Evolutionary conservation across 2,113 vertebrate species (phyloP).

Genomic region (Shinisaurus crocodilurus): DNA sequence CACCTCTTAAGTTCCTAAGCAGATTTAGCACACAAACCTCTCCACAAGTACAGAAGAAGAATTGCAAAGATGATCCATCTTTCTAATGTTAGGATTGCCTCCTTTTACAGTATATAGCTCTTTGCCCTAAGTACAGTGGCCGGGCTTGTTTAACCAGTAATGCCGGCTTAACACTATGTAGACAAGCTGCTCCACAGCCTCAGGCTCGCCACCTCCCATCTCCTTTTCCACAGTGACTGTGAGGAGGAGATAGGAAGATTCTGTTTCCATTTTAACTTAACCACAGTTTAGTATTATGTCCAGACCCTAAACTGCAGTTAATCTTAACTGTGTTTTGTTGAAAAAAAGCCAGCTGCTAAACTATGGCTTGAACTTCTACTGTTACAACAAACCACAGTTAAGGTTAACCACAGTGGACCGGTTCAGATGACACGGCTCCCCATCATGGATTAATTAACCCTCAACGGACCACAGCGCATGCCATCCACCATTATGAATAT

Average conservation of each 20-base stretch:
- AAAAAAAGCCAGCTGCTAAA: not conserved
- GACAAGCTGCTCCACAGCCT: not conserved
- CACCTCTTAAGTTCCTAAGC: slow-evolving; percentile 21
- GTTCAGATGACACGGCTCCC: not conserved
- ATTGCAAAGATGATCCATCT: slow-evolving; percentile 17
- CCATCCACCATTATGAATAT: too few species aligned
- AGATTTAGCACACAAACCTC: slow-evolving; percentile 18
- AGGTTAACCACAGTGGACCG: not conserved
- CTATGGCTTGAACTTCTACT: not conserved
- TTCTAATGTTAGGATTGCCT: not conserved
- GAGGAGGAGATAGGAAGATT: not conserved
- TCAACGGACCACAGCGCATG: too few species aligned
- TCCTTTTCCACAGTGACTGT: not conserved
- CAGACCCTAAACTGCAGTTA: not conserved
- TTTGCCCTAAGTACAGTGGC: slow-evolving; percentile 6
- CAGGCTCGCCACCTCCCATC: not conserved
- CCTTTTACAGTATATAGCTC: not conserved
- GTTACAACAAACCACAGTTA: not conserved
- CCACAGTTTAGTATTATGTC: not conserved
- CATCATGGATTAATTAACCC: too few species aligned
- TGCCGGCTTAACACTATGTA: not conserved
- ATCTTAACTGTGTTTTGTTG: not conserved
- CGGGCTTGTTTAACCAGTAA: not conserved
- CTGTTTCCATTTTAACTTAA: not conserved
- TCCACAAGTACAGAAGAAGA: slow-evolving; percentile 4